Percentiles rank a stretch among this genome's conserved stretches.
phyloP scores from a whole-genome alignment of 35 echinoderm and acorn worm species.

The Chiridota heheva region DNA sequence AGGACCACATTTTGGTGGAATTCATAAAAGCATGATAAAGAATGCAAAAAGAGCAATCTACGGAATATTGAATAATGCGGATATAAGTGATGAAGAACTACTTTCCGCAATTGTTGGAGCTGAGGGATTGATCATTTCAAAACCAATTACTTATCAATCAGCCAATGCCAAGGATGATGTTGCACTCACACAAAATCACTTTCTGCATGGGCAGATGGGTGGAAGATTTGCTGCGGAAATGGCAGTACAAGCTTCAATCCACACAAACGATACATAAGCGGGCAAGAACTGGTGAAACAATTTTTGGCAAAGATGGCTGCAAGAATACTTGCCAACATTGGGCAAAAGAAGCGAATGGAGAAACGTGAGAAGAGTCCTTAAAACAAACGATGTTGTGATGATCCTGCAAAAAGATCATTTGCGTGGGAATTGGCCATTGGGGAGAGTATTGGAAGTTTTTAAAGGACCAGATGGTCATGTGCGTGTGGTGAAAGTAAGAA shows the following conservation, averaged over 20 bases:
- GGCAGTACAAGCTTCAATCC: neutral
- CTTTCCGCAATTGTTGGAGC: slow-evolving; percentile 6
- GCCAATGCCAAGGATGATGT: neutral
- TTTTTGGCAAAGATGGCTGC: slow-evolving; percentile 16
- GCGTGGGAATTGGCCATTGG: slow-evolving; percentile 24
- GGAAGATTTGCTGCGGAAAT: slow-evolving; percentile 8
- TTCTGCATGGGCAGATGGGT: slow-evolving; percentile 12
- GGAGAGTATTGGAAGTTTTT: too few species aligned
- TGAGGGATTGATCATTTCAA: slow-evolving; percentile 20
- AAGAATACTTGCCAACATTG: slow-evolving; percentile 20
- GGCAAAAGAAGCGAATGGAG: neutral
- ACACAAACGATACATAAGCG: slow-evolving; percentile 18
- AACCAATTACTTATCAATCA: slow-evolving; percentile 14
- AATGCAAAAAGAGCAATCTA: slow-evolving; percentile 37
- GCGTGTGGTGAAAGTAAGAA: too few species aligned
- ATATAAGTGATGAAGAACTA: slow-evolving; percentile 45
- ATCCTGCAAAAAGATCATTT: neutral
- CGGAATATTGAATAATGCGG: slow-evolving; percentile 25
- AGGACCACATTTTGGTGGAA: slow-evolving; percentile 22
- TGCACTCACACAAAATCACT: slow-evolving; percentile 3
- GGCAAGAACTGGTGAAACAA: slow-evolving; percentile 6
- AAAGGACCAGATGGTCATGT: too few species aligned
- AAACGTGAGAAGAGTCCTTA: neutral
- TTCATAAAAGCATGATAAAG: slow-evolving; percentile 36
- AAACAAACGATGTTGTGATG: slow-evolving; percentile 11